Conservation (phyloP, 2,797 vertebrate genomes). For the Sebastes minor region DNA sequence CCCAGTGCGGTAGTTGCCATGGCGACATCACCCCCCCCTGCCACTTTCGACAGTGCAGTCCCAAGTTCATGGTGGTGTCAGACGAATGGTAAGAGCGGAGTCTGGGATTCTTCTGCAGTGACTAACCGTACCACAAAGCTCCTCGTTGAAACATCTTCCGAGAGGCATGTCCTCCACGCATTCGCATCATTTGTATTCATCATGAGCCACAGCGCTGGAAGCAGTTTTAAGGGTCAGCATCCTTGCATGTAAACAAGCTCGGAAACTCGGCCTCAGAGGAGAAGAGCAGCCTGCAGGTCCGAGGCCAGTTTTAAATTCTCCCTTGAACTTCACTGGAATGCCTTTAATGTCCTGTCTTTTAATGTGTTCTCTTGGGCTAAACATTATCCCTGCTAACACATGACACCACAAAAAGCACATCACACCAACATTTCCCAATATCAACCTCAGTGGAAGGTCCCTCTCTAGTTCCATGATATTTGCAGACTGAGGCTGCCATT, state of each 20-base stretch:
- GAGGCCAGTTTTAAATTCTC: slow-evolving; percentile 26
- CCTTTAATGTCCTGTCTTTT: slow-evolving; percentile 41
- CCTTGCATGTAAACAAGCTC: slow-evolving; percentile 57
- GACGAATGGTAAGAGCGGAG: neutral
- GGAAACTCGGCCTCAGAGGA: slow-evolving; percentile 16
- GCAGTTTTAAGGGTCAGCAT: slow-evolving; percentile 39
- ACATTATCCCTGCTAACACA: slow-evolving; percentile 41
- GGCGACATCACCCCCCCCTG: slow-evolving; percentile 42
- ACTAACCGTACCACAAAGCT: neutral
- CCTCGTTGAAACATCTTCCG: neutral
- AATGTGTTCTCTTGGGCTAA: slow-evolving; percentile 44
- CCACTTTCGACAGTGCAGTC: slow-evolving; percentile 23
- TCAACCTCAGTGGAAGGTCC: neutral
- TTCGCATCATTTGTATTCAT: slow-evolving; percentile 59
- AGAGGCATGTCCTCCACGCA: slow-evolving; percentile 4
- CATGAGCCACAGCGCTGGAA: slow-evolving; percentile 23
- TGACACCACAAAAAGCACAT: slow-evolving; percentile 1
- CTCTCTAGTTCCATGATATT: slow-evolving; percentile 18
- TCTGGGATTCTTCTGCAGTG: slow-evolving; percentile 22
- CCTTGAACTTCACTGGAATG: slow-evolving; percentile 46
- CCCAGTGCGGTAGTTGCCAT: slow-evolving; percentile 44
- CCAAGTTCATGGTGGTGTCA: slow-evolving; percentile 54
- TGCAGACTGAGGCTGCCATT: slow-evolving; percentile 27
- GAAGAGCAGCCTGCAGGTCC: slow-evolving; percentile 25
- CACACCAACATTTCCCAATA: neutral